Base-by-base conservation (phyloP, 2,797 vertebrate genomes). In the Pangasius macronema region DNA sequence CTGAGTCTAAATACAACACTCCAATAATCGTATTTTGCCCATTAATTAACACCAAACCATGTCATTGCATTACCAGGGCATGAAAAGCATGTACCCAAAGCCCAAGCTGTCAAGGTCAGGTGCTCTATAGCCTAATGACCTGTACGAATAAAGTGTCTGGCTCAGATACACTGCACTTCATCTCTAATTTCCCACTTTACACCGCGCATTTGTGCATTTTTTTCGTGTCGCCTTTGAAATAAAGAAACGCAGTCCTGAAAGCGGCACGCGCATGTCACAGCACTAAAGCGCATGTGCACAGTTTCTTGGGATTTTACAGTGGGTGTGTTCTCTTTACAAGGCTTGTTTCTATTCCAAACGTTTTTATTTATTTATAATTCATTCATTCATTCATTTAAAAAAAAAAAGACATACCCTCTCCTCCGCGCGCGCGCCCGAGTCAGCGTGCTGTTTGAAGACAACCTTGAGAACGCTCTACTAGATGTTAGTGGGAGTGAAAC, bases 81-180 rank as follows among this genome's bases (percentile, higher is more conserved):
- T 0, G 5, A 53, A 36, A 83, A 22, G 20, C 39, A 83, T 1
- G 27, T n/a, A 18, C 3, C 20, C 0, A 13, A 22, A 42, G 13
- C 22, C 39, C 10, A 33, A n/a, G n/a, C 27, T 68, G 46, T 83
- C 42, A 68, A 68, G 82, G 82, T 83, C 82, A 83, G 82, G 82
- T 53, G 2, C 3, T 16, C 5, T 27, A 14, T 3, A 33, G 18
- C 4, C 13, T 27, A 59, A 16, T 80, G 33, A 7, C 30, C 33
- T 27, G 0, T 5, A 36, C 33, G 14, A 24, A 80, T 57, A 2
- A 39, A 39, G 18, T 1, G 55, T 6, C 53, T 14, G 55, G 5
- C 33, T 67, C 4, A 33, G 18, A 30, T 51, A 20, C 61, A 51
- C 42, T 33, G 8, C 33, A 81, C 22, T 42, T 11, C n/a, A 16